Evolutionary conservation across 64 coral and sea anemone species (phyloP).

Genomic region (Cladopsammia gracilis): DNA sequence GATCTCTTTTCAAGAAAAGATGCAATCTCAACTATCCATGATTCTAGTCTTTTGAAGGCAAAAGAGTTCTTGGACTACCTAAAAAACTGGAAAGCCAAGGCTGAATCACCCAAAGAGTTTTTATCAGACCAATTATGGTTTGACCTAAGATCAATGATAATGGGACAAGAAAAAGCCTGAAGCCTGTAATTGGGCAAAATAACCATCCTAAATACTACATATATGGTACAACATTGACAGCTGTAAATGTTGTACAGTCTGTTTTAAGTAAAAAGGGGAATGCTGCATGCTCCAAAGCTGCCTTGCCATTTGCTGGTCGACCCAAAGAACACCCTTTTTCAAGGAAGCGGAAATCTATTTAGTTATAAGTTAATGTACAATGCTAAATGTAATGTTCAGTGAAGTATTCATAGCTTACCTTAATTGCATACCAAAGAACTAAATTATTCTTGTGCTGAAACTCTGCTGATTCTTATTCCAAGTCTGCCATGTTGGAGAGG

Average conservation of each 20-base stretch:
- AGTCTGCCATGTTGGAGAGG: constrained; percentile 2
- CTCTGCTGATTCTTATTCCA: no score
- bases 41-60: constrained; percentile 12
- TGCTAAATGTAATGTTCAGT: no score
- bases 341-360: not conserved
- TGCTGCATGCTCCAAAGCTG: not conserved
- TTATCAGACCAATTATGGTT: constrained; percentile 65
- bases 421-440: no score
- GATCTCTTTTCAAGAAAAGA: constrained; percentile 22
- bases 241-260: constrained; percentile 52
- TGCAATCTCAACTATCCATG: not conserved
- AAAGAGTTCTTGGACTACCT: constrained; percentile 32
- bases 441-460: no score
- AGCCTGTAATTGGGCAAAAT: constrained; percentile 66
- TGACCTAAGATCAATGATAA: constrained; percentile 54
- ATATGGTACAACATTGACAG: not conserved
- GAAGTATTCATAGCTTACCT: no score
- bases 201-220: constrained; percentile 47
- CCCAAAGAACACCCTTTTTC: constrained; percentile 28
- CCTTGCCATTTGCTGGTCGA: not conserved
- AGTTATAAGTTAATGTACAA: no score
- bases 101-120: not conserved
- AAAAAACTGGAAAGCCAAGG: constrained; percentile 19
- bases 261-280: constrained; percentile 23
- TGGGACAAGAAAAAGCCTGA: constrained; percentile 47